A percentile compares a stretch with the other conserved stretches of the same genome.
Evolutionary conservation across 2,797 vertebrate genomes (phyloP).

Genomic region (Ceyx erithaca): DNA sequence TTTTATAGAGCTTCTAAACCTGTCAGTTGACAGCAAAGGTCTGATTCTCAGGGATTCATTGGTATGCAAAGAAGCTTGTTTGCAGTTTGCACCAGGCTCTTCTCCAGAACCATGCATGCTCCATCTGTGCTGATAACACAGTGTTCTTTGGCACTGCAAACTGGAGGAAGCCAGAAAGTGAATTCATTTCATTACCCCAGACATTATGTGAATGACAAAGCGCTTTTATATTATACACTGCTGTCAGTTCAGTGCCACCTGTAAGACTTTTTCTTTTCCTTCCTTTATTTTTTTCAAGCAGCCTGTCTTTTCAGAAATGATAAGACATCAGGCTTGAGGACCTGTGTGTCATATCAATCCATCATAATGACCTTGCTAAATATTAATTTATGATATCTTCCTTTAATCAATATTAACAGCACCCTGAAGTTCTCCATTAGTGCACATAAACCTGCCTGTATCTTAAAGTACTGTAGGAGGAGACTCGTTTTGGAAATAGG

Average conservation of each 20-base stretch:
- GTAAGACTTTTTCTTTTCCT: constrained; percentile 61
- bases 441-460: constrained; percentile 26
- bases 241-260: constrained; percentile 77
- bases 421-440: constrained; percentile 56
- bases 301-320: constrained; percentile 69
- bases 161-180: constrained; percentile 82
- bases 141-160: constrained; percentile 84
- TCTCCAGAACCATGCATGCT: constrained; percentile 83
- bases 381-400: constrained; percentile 72
- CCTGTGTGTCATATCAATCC: constrained; percentile 67
- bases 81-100: constrained; percentile 80
- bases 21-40: constrained; percentile 77
- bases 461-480: constrained; percentile 19
- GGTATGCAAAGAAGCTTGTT: constrained; percentile 83
- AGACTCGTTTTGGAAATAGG: constrained; percentile 4
- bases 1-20: constrained; percentile 75
- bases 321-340: constrained; percentile 70
- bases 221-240: constrained; percentile 75
- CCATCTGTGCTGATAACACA: constrained; percentile 87
- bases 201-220: constrained; percentile 84
- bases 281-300: constrained; percentile 56
- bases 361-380: constrained; percentile 75
- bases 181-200: constrained; percentile 84
- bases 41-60: constrained; percentile 80
- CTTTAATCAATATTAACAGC: constrained; percentile 74